Evolutionary conservation across 2,888 invertebrate species (phyloP), one percentile per base, ranked within the genome.

Genomic region (Teleiodes luculella): DNA sequence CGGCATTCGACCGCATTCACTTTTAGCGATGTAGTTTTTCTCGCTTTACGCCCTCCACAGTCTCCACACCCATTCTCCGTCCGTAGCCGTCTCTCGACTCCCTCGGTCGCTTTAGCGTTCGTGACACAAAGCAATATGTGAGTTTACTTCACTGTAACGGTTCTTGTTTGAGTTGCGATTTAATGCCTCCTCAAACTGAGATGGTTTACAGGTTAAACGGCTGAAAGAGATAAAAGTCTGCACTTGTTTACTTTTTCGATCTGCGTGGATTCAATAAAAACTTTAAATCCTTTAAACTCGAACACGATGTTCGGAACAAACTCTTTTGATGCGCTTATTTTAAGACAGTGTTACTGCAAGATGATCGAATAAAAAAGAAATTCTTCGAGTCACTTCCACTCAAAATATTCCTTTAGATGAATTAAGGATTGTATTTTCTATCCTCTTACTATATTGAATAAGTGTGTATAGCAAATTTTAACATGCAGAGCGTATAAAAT

Each of bases 81-180:
- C 78, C 69, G 67, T 66, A 73, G 70, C 84, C 82, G 67, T 86
- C 86, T 79, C 78, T 86, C 78, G 76, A 68, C 78, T 78, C 75
- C 74, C 77, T 76, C 80, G 67, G 75, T 82, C 86, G 77, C 81
- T 85, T 84, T 74, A 83, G 66, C 87, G 79, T 87, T 89, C 89
- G 88, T 88, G 89, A 89, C 89, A 88, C 87, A 88, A 87, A 86
- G 87, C 88, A 87, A 88, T 89, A 88, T 88, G 87, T 86, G 87
- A 88, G 87, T 87, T 86, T 86, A 88, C 86, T 88, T 86, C 86
- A 79, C 75, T 86, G 86, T 87, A 88, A 88, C 87, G 83, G 85
- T 80, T 86, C 86, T 87, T 87, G 89, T 89, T 88, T 87, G 86
- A 88, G 86, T 89, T 87, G 88, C 87, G 86, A 88, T 89, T 88